These are phyloP conservation scores for Spisula subtruncata DNA, from an alignment of 2,888 invertebrate species.

Conservation along the genomic window DNA sequence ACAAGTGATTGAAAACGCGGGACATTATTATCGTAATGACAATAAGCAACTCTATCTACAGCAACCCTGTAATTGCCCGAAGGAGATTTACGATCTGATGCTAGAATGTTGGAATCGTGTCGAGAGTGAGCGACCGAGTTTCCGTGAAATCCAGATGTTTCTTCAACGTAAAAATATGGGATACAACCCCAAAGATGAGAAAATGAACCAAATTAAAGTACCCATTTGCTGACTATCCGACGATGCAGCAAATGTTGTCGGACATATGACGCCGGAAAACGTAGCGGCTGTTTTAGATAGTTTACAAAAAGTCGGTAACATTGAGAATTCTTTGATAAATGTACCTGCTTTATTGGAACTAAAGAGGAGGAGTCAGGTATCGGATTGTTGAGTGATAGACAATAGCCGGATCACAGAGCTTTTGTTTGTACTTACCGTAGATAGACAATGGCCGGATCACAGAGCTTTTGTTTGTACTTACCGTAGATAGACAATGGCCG, in stretches of 20 bases:
- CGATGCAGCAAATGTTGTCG: constrained; percentile 53
- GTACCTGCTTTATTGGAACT: constrained; percentile 52
- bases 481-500: not conserved
- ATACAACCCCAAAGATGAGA: constrained; percentile 87
- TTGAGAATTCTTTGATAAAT: constrained; percentile 53
- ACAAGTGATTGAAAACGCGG: constrained; percentile 94
- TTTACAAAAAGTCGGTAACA: constrained; percentile 43
- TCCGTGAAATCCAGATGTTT: constrained; percentile 95
- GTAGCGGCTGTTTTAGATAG: constrained; percentile 60
- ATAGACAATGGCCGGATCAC: not conserved
- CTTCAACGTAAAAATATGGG: constrained; percentile 89
- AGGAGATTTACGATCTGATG: constrained; percentile 97
- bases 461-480: not conserved
- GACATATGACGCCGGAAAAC: constrained; percentile 60
- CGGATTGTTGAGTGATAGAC: not conserved
- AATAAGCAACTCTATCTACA: constrained; percentile 90
- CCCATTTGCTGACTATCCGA: constrained; percentile 80
- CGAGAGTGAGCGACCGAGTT: constrained; percentile 93
- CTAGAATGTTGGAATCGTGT: constrained; percentile 96
- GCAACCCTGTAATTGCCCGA: constrained; percentile 93
- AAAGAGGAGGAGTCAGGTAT: constrained; percentile 54
- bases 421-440: not conserved
- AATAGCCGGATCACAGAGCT: not conserved
- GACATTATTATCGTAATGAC: constrained; percentile 92
- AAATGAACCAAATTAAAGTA: constrained; percentile 83